phyloP scores from a whole-genome alignment of 2,888 invertebrate genomes.

The Agriopis aurantiaria region DNA sequence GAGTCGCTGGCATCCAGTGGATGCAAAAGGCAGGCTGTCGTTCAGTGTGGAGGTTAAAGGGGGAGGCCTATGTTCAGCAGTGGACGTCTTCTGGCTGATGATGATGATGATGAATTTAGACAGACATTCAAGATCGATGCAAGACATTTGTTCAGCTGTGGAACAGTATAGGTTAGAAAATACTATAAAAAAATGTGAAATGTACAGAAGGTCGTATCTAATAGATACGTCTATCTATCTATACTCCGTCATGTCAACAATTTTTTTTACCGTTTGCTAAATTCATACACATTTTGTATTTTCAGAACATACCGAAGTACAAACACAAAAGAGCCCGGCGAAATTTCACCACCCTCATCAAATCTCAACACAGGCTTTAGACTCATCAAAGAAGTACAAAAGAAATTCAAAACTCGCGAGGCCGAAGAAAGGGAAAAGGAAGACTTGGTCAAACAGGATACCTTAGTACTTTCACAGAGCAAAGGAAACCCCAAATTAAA shows the following conservation, averaged over 20 bases:
- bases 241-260: neutral
- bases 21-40: no score
- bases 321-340: conserved; percentile 99
- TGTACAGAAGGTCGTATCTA: no score
- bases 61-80: no score
- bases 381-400: conserved; percentile 99
- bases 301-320: conserved; percentile 97
- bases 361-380: conserved; percentile 99
- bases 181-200: no score
- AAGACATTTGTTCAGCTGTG: no score
- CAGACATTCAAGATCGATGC: no score
- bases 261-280: neutral
- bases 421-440: conserved; percentile 99
- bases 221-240: no score
- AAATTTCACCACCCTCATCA: conserved; percentile 96
- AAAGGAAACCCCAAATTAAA: conserved; percentile 99
- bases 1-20: no score
- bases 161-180: no score
- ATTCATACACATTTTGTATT: conserved; percentile 31
- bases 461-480: conserved; percentile 96
- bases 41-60: no score
- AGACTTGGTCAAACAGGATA: conserved; percentile 99
- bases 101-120: no score
- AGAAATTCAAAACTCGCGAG: conserved; percentile 98
- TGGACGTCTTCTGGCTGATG: no score